phyloP scores from a whole-genome alignment of 2,888 invertebrate species.

The Balanococcus diminutus region DNA sequence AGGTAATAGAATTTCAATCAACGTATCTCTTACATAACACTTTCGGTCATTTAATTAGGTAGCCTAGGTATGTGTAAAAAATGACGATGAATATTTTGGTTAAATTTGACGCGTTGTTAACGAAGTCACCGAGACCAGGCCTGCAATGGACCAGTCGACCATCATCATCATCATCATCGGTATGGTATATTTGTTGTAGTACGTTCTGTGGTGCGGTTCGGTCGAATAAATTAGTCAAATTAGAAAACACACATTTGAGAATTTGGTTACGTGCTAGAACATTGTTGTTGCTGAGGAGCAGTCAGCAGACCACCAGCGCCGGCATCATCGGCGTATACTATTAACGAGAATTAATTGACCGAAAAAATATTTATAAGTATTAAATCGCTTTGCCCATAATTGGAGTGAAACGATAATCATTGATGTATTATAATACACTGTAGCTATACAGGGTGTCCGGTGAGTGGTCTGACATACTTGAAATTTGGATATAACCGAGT shows the following conservation, averaged over 20 bases:
- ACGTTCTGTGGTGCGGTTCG: no score
- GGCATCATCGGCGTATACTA: neutral
- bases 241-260: conserved; percentile 12
- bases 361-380: neutral
- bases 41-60: no score
- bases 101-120: neutral
- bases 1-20: no score
- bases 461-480: no score
- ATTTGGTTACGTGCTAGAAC: conserved; percentile 23
- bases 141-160: neutral
- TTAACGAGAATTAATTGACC: conserved; percentile 14
- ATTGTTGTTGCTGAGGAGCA: neutral
- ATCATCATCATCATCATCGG: neutral
- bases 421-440: conserved; percentile 9
- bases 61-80: neutral
- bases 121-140: neutral
- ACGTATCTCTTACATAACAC: no score
- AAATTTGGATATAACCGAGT: no score
- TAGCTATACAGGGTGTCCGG: neutral
- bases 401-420: conserved; percentile 34
- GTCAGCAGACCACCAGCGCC: neutral
- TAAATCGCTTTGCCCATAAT: conserved; percentile 25
- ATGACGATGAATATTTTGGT: neutral
- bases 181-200: no score
- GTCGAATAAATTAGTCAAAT: conserved; percentile 31